Conservation (phyloP, 30 jellyfish, hydroid and myxozoan species). For the Chrysaora quinquecirrha region DNA sequence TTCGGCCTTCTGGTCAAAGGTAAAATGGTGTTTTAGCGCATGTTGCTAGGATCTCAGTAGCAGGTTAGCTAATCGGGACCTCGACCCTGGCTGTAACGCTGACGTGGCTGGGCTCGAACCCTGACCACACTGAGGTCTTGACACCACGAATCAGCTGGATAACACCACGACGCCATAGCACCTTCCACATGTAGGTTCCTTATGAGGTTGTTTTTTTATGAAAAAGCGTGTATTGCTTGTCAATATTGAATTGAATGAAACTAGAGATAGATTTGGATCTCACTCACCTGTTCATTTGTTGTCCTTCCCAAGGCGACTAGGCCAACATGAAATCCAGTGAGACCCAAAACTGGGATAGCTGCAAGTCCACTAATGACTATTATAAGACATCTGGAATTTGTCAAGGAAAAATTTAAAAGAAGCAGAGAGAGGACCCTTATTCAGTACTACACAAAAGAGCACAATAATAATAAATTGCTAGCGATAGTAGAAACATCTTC, state of each 20-base stretch:
- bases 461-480: background rate
- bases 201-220: background rate
- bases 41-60: no score
- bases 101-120: no score
- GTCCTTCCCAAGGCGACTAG: constrained; percentile 94
- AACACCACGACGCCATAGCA: no score
- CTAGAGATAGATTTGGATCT: background rate
- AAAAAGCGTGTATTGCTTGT: background rate
- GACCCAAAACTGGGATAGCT: constrained; percentile 93
- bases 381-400: constrained; percentile 51
- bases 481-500: background rate
- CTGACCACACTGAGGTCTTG: no score
- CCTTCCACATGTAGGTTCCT: background rate
- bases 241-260: background rate
- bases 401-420: background rate
- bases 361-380: constrained; percentile 75
- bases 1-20: background rate
- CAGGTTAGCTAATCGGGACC: no score
- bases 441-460: background rate
- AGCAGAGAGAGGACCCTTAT: background rate
- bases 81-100: no score
- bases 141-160: no score
- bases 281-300: constrained; percentile 93
- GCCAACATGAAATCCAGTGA: constrained; percentile 94
- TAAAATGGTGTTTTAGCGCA: background rate